Base-by-base conservation (phyloP, 2,113 vertebrate species). In the Pelusios castaneus region DNA sequence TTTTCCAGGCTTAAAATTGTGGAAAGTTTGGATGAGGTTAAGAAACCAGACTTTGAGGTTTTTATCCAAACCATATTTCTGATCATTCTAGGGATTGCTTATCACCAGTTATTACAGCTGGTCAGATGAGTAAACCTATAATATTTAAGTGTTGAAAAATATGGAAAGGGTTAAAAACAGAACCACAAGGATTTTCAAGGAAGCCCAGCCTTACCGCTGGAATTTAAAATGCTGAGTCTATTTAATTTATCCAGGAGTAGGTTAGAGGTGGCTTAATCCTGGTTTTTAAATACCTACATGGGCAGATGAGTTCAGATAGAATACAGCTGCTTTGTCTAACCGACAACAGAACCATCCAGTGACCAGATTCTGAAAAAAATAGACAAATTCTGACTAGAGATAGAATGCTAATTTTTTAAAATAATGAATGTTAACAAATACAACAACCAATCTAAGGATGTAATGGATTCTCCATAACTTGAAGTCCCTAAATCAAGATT, bases 11-110 rank as follows among this genome's bases (percentile, higher is more conserved):
- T 43, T 43, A 25, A 75, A 43, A 27, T 25, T 13, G 24, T 75
- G 41, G 73, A 27, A 29, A 87, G 47, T 85, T 90, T 96, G 93
- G 91, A 92, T 45, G 87, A 10, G 8, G 24, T 89, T 95, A 93
- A 29, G 38, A 79, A 76, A 81, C 79, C 67, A 55, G 80, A 80
- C 70, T 85, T 93, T 85, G 22, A 43, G 92, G 94, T 90, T 94
- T 92, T 90, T 90, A 90, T 94, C 94, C 85, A 93, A 96, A 96
- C 92, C 51, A 87, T 92, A 27, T 43, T 70, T 25, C 80, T 95
- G 45, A 8, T 1, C 70, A 80, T 89, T 93, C 58, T 24, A 34
- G 88, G 49, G 1, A 0, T 67, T 55, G 56, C 1, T 0, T 27
- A 1, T 27, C 80, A 80, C 3, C 86, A 19, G 43, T 93, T 58